A percentile compares a stretch with the other conserved stretches of the same genome.
phyloP scores from a whole-genome alignment of 2,113 vertebrate genomes.

The Clarias batrachus region DNA sequence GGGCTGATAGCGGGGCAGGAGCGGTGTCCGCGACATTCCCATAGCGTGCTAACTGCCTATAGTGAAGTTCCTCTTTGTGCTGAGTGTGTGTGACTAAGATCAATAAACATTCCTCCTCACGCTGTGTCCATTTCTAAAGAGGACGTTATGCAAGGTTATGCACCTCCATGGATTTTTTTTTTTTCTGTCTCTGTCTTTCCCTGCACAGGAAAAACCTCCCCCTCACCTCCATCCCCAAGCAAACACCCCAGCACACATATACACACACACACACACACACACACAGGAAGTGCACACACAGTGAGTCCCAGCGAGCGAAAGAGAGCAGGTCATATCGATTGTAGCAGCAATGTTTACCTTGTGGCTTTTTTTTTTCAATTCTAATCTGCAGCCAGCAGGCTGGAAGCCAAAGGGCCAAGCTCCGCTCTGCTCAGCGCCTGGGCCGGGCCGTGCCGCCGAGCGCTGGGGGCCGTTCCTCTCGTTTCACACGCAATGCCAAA shows the following conservation, averaged over 20 bases:
- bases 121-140: constrained; percentile 59
- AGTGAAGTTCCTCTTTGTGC: constrained; percentile 73
- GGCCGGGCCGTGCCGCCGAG: constrained; percentile 59
- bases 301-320: constrained; percentile 66
- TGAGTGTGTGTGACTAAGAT: constrained; percentile 79
- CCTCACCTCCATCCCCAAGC: neutral
- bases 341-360: constrained; percentile 77
- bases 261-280: neutral
- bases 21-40: constrained; percentile 63
- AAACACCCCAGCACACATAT: constrained; percentile 6
- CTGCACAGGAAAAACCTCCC: constrained; percentile 70
- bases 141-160: constrained; percentile 71
- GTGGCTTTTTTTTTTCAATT: constrained; percentile 59
- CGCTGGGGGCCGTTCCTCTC: constrained; percentile 63
- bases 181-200: constrained; percentile 45
- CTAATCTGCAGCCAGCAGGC: constrained; percentile 64
- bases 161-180: constrained; percentile 59
- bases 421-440: constrained; percentile 50
- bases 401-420: constrained; percentile 65
- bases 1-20: constrained; percentile 40
- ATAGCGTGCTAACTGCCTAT: constrained; percentile 75
- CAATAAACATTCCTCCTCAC: constrained; percentile 77
- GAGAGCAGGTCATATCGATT: constrained; percentile 70
- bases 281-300: constrained; percentile 61
- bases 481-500: constrained; percentile 73